Evolutionary conservation across 2,797 vertebrate species (phyloP), one percentile per base, ranked within the genome.

Genomic region (Liparis tanakae): DNA sequence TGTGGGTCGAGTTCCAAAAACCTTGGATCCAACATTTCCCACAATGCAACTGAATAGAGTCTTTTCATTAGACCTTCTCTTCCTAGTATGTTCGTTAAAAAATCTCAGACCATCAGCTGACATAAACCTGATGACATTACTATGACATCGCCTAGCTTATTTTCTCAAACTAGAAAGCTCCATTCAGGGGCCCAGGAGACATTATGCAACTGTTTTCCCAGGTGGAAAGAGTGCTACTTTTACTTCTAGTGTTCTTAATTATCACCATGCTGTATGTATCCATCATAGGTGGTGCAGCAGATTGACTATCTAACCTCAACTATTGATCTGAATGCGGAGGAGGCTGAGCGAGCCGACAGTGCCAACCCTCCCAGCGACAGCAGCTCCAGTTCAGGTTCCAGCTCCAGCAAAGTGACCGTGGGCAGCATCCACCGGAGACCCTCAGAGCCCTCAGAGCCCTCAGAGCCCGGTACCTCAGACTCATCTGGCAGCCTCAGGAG

Each of bases 241-340:
- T 7, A 15, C 48, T 13, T 48, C 17, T n/a, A 13, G 7, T 25
- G 0, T 67, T 51, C 25, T 18, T 48, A 39, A 65, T 59, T 20
- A 51, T 54, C 15, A 20, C 8, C 7, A 55, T 50, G 20, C 14
- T 53, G 18, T 25, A 54, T 69, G 59, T 48, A 46, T 67, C 39
- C 37, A 60, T 82, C 17, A 20, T 75, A 95, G 95, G 93, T 95
- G 72, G 94, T 95, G 74, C 88, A 93, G 68, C 93, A 95, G 89
- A 95, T 95, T 67, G 95, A 95, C 81, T 74, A 89, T 70, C 85
- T 95, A 65, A 95, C 94, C 43, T 92, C 92, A 1, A 80, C 86
- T 60, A 92, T 95, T 74, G 92, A 94, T 80, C 80, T 95, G 71
- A 85, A 81, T 39, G 88, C 90, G 54, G 90, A 91, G 44, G 89